phyloP scores from a whole-genome alignment of 2,888 invertebrate species.

The Chouioia cunea region DNA sequence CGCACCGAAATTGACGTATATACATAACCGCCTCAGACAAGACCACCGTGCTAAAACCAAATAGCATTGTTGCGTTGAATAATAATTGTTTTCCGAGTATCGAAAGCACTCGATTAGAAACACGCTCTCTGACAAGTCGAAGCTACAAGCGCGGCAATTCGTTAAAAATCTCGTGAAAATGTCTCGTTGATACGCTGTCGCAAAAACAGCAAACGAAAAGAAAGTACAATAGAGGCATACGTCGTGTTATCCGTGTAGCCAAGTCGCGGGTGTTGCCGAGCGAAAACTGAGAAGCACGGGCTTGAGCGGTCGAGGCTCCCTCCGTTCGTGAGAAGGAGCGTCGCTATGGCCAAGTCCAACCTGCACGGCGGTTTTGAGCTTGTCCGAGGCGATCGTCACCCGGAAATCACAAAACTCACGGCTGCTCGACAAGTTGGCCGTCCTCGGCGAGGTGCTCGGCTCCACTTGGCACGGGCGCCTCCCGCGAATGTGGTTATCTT shows the following conservation, averaged over 20 bases:
- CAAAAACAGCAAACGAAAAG: too few relatives aligned
- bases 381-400: conserved; percentile 40
- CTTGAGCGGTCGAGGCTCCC: conserved; percentile 44
- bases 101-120: too few relatives aligned
- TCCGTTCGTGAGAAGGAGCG: conserved; percentile 48
- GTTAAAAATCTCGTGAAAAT: too few relatives aligned
- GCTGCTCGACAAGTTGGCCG: conserved; percentile 43
- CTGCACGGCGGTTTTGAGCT: conserved; percentile 43
- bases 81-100: too few relatives aligned
- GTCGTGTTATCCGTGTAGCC: conserved; percentile 44
- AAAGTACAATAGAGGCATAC: conserved; percentile 33
- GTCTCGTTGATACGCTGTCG: too few relatives aligned
- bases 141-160: too few relatives aligned
- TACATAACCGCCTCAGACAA: too few relatives aligned
- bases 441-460: conserved; percentile 42
- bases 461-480: conserved; percentile 48
- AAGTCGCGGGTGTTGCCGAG: conserved; percentile 43
- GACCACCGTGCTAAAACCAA: too few relatives aligned
- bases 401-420: conserved; percentile 46
- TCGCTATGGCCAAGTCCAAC: conserved; percentile 45
- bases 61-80: too few relatives aligned
- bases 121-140: too few relatives aligned
- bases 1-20: too few relatives aligned
- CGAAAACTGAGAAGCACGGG: conserved; percentile 48
- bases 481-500: conserved; percentile 48